Evolutionary conservation across 2,113 vertebrate species (phyloP), one percentile per base, ranked within the genome.

Genomic region (Nettapus auritus): DNA sequence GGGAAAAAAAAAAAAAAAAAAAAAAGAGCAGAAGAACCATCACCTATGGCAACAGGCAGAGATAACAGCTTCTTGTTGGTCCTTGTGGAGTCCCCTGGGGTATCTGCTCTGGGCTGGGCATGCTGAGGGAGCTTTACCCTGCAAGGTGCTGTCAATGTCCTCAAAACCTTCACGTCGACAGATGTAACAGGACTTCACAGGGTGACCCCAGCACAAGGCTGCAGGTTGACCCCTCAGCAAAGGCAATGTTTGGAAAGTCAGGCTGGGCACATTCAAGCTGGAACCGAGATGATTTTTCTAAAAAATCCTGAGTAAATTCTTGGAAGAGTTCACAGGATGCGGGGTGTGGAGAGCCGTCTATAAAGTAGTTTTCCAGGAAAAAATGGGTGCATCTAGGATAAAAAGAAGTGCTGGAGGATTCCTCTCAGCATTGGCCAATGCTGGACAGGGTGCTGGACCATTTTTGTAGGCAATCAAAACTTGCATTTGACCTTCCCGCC

Each of bases 271-370:
- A 15, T 44, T 64, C 34, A 64, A 7, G 69, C 3, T 31, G n/a
- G 19, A 91, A 44, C 9, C 26, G 31, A 44, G 26, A 25, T 14
- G 26, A 1, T 63, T 81, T 78, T 55, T 38, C 13, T 76, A 67
- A 44, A 44, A 8, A n/a, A 42, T 55, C 4, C 1, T 40, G 20
- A 0, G 2, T 1, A 25, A 93, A 31, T 29, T 19, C 19, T 53
- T 64, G 42, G 26, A 82, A 86, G 33, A 67, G 31, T 46, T 52
- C 8, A 13, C 29, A 26, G 60, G 46, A 79, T 34, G 53, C 11
- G 20, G 16, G 31, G 25, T 20, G 21, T 13, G 34, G 26, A 52
- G 33, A n/a, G 12, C 48, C 14, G 26, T 29, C 26, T 64, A 28
- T 64, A 64, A 40, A 11, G 19, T 8, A 20, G 18, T 38, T 50